Evolutionary conservation across 1,140 invertebrate species (phyloP), one percentile per base, ranked within the genome.

Genomic region (Saccostrea echinata): DNA sequence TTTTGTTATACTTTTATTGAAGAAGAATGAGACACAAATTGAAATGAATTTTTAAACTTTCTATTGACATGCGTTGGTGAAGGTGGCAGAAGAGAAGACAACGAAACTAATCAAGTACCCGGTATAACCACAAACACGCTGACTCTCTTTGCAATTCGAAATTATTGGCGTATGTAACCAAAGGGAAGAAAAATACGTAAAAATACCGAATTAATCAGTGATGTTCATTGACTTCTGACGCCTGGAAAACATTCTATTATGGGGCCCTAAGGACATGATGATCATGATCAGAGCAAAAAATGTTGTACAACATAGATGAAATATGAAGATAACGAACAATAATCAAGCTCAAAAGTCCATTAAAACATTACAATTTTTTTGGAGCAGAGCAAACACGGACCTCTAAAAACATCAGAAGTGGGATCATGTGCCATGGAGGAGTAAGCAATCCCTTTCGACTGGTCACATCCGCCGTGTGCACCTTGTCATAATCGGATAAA

Each of bases 11-110:
- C 81, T 85, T 30, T 81, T 33, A 27, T 88, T 85, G 30, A 85
- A 88, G 68, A 85, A 82, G 53, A 85, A 88, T 61, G 87, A 84
- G 64, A 85, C 80, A 27, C 84, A 88, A 0, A 88, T 84, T 21
- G 68, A 84, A 30, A 88, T 8, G 0, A 43, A 9, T 43, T 43
- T 43, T 80, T 8, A 88, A 83, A 30, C 84, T 71, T n/a, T 88
- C 87, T 18, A 88, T n/a, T 18, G 84, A 88, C 84, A 88, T 88
- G 2, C 76, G 35, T 6, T 33, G 1, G 80, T 84, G 30, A 88
- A 24, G 2, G 84, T 43, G 4, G 84, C 84, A 8, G 84, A 88
- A 30, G 76, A 8, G 84, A 88, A 30, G 76, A 83, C 68, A 30
- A 64, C 71, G 53, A 88, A 88, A 9, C 71, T 84, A 33, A 88